A percentile compares a stretch with the other conserved stretches of the same genome.
These are phyloP conservation scores for Heliconius hermathena DNA, from an alignment of 1,140 invertebrate genomes.

Conservation along the genomic window DNA sequence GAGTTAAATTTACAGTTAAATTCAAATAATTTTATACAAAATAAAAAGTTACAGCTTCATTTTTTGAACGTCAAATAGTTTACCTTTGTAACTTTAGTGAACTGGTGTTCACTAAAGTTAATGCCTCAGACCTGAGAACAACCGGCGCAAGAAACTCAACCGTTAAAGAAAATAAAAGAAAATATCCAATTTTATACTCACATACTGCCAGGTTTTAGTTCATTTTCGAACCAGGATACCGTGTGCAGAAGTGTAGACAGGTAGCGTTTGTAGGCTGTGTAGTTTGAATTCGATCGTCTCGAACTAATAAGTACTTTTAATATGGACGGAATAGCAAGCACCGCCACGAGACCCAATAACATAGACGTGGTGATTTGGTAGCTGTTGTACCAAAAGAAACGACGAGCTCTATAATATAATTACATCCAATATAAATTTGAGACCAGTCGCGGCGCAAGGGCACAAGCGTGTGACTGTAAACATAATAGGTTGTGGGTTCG, in stretches of 20 bases:
- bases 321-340: constrained; percentile 85
- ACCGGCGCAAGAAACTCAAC: too few species aligned
- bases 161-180: not conserved
- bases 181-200: constrained; percentile 24
- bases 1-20: too few species aligned
- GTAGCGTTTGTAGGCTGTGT: constrained; percentile 89
- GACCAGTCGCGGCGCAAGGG: too few species aligned
- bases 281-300: constrained; percentile 83
- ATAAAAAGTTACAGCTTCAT: too few species aligned
- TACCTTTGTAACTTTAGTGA: too few species aligned
- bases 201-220: constrained; percentile 70
- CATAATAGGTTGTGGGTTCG: too few species aligned
- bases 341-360: constrained; percentile 84
- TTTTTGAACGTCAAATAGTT: too few species aligned
- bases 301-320: constrained; percentile 86
- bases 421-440: too few species aligned
- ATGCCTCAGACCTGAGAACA: too few species aligned
- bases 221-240: constrained; percentile 88
- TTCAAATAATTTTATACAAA: too few species aligned
- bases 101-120: too few species aligned
- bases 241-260: constrained; percentile 88
- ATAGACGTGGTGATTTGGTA: constrained; percentile 83
- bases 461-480: too few species aligned
- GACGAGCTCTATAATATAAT: constrained; percentile 82
- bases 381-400: constrained; percentile 84